Base-by-base conservation (phyloP, 2,113 vertebrate genomes). In the Apteryx mantelli region DNA sequence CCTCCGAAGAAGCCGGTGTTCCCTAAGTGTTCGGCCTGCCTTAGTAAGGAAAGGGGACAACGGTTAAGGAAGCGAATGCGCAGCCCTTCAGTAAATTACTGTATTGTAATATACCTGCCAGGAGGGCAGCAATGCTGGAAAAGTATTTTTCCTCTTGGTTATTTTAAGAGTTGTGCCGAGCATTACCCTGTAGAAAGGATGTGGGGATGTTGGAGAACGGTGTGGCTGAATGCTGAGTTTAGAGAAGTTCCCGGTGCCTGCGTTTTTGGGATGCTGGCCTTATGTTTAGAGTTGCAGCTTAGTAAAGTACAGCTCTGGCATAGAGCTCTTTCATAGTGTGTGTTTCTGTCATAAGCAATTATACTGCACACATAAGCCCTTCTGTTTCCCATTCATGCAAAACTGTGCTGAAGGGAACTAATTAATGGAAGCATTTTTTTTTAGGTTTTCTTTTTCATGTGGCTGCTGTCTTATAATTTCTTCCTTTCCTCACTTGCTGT, bases 331-430 rank as follows among this genome's bases (percentile, higher is more conserved):
- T 7, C 48, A 4, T 5, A 0, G 4, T 8, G 32, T 46, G 50
- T 42, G 0, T 53, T 40, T 19, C 70, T 44, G 78, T 79, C 70
- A 1, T 19, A 13, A 86, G 52, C 25, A 44, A 64, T 92, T 55
- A 34, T 0, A 26, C 9, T 36, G 63, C 1, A 2, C 9, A 5
- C 52, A 1, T 8, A 28, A 71, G 24, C 53, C 55, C 15, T 53
- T 65, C 76, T 70, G 64, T 53, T 79, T 18, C 24, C 48, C 21
- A 0, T 2, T 30, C 66, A 40, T 69, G 63, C 63, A 22, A 19
- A 36, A 22, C 19, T 4, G 9, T 20, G 26, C 26, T 24, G 66
- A n/a, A 60, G 34, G 42, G 19, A 81, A 0, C 5, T 52, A 48
- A 73, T 55, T 69, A 56, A 5, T 65, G 8, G 38, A 42, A 88